These are phyloP conservation scores for Athetis lepigone DNA, from an alignment of 2,888 invertebrate genomes.

Conservation along the genomic window DNA sequence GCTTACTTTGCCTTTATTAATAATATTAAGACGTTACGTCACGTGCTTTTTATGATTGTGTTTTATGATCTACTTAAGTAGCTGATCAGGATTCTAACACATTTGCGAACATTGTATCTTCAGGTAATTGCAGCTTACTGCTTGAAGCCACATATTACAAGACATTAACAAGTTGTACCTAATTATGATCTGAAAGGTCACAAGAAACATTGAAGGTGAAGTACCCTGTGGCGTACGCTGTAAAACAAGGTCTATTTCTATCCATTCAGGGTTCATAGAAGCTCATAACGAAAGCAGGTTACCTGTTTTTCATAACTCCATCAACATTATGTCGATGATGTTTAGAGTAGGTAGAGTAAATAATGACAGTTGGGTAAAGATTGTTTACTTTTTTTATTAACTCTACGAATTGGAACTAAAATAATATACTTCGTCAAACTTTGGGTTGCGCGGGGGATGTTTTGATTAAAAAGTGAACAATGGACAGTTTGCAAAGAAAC, in stretches of 20 bases:
- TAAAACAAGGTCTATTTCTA: conserved; percentile 27
- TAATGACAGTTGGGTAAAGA: conserved; percentile 3
- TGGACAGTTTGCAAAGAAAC: no score
- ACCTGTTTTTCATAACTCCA: conserved; percentile 40
- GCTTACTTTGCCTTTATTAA: conserved; percentile 41
- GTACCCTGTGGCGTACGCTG: conserved; percentile 1
- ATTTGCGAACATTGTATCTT: conserved; percentile 45
- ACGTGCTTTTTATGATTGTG: conserved; percentile 35
- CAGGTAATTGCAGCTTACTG: conserved; percentile 40
- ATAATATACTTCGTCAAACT: background rate
- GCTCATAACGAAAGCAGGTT: conserved; percentile 1
- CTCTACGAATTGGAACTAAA: background rate
- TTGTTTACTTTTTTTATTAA: background rate
- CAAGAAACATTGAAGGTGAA: conserved; percentile 49
- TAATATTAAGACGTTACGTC: conserved; percentile 43
- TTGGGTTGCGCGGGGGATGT: no score
- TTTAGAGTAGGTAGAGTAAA: background rate
- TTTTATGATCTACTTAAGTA: conserved; percentile 35
- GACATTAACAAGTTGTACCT: conserved; percentile 57
- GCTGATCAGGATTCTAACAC: conserved; percentile 36
- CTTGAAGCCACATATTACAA: conserved; percentile 44
- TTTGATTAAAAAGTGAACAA: background rate
- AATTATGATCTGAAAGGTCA: conserved; percentile 50
- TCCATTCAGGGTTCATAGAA: background rate
- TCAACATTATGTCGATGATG: conserved; percentile 19